A percentile compares a stretch with the other conserved stretches of the same genome.
Evolutionary conservation across 2,888 invertebrate genomes (phyloP).

Genomic region (Spilarctia lutea): DNA sequence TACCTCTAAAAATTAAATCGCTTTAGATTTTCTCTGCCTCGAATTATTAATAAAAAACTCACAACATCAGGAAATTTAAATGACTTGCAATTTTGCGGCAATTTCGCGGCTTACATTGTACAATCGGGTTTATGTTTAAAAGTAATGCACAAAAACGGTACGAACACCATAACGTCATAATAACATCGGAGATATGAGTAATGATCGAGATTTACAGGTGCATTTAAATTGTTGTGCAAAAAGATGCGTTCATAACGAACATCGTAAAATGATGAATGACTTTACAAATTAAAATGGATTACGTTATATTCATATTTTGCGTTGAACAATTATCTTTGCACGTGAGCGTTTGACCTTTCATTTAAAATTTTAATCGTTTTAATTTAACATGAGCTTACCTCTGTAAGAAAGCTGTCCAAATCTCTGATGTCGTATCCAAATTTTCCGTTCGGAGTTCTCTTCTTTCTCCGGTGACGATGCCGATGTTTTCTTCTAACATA

Average conservation of each 20-base stretch:
- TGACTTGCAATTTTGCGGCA: slow-evolving; percentile 78
- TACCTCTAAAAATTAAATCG: slow-evolving; percentile 42
- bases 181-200: slow-evolving; percentile 66
- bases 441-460: slow-evolving; percentile 66
- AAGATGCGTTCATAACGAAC: slow-evolving; percentile 58
- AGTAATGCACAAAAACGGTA: slow-evolving; percentile 65
- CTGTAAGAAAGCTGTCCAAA: slow-evolving; percentile 92
- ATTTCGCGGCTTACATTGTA: slow-evolving; percentile 71
- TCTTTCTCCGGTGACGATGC: slow-evolving; percentile 81
- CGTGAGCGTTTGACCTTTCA: slow-evolving; percentile 18
- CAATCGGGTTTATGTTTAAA: slow-evolving; percentile 51
- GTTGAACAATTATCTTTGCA: slow-evolving; percentile 25
- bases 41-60: slow-evolving; percentile 38
- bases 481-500: slow-evolving; percentile 77
- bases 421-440: slow-evolving; percentile 94
- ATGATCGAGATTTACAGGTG: slow-evolving; percentile 67
- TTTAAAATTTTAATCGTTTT: slow-evolving; percentile 21
- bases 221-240: slow-evolving; percentile 66
- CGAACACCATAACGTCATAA: slow-evolving; percentile 65
- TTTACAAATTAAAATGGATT: slow-evolving; percentile 57
- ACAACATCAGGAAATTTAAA: slow-evolving; percentile 58
- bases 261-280: slow-evolving; percentile 64
- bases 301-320: slow-evolving; percentile 25
- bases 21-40: slow-evolving; percentile 33
- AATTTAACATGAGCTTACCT: slow-evolving; percentile 80